These are phyloP conservation scores for Microtus oregoni DNA, from an alignment of 2,113 vertebrate species.

Conservation along the genomic window DNA sequence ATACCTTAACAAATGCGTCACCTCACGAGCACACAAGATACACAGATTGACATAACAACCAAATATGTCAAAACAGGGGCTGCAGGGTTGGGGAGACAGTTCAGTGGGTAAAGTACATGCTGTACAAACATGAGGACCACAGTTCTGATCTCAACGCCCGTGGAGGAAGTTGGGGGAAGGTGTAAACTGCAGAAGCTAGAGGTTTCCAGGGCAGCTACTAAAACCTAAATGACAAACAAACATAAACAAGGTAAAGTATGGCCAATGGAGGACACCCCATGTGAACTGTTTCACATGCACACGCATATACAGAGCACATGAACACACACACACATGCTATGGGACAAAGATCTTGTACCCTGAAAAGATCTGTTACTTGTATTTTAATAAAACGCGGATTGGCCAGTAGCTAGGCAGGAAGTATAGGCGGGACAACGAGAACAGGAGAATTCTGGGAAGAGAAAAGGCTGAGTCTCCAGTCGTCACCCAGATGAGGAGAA, in stretches of 20 bases:
- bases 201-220: background rate
- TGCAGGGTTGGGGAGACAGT: background rate
- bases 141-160: background rate
- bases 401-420: no score
- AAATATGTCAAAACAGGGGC: background rate
- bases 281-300: background rate
- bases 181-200: background rate
- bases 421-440: no score
- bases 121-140: no score
- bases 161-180: background rate
- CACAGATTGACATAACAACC: background rate
- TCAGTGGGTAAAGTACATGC: background rate
- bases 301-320: no score
- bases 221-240: background rate
- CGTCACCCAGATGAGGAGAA: no score
- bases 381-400: no score
- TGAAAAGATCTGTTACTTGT: no score
- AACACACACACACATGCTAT: background rate
- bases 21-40: background rate
- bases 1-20: no score
- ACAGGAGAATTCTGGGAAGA: no score
- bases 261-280: background rate
- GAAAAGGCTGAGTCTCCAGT: no score
- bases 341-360: no score
- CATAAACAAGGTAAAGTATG: background rate